phyloP scores from a whole-genome alignment of 2,113 vertebrate genomes.

The Spermophilus dauricus region DNA sequence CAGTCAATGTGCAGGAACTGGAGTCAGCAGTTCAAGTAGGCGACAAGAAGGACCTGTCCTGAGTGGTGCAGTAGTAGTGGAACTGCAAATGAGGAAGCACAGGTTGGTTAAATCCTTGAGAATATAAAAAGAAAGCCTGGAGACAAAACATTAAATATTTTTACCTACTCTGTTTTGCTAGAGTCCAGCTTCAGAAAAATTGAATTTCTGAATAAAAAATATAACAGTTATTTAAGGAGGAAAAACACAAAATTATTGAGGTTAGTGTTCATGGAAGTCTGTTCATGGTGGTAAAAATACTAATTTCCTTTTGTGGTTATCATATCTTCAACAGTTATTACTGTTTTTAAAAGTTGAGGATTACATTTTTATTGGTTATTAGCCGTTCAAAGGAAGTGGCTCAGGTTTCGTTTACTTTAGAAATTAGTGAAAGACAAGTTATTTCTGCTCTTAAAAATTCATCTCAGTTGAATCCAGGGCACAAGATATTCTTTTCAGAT shows the following conservation, averaged over 20 bases:
- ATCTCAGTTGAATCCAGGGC: background rate
- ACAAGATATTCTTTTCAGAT: background rate
- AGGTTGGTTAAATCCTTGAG: background rate
- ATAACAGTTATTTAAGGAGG: background rate
- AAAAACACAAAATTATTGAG: slow-evolving; percentile 21
- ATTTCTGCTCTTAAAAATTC: slow-evolving; percentile 44
- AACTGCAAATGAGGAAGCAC: background rate
- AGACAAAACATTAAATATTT: background rate
- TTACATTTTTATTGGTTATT: slow-evolving; percentile 7
- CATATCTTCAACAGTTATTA: background rate
- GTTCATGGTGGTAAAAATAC: background rate
- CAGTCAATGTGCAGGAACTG: background rate
- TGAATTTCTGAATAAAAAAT: slow-evolving; percentile 30
- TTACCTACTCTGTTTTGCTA: background rate
- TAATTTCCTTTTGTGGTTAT: slow-evolving; percentile 10
- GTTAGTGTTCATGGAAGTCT: background rate
- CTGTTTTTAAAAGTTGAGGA: background rate
- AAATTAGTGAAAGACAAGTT: background rate
- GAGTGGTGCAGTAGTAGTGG: background rate
- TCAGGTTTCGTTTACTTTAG: slow-evolving; percentile 39
- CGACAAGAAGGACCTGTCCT: background rate
- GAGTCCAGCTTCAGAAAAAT: background rate
- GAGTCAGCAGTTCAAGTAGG: background rate
- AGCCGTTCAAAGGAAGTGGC: background rate
- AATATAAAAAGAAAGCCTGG: background rate